phyloP scores from a whole-genome alignment of 2,888 invertebrate genomes.

The Tanytarsus gracilentus region DNA sequence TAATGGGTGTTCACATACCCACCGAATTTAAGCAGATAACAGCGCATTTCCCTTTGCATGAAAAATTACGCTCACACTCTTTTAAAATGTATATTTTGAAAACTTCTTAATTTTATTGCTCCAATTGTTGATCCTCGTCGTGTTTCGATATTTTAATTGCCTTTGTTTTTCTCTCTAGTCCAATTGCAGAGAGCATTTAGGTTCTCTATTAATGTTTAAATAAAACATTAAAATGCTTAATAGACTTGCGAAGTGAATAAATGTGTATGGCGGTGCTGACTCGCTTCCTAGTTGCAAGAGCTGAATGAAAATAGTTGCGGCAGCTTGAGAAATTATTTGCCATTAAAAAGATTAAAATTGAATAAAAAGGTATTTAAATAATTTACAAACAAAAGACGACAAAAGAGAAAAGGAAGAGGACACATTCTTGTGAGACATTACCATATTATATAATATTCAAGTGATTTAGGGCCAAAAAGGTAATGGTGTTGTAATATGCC shows the following conservation, averaged over 20 bases:
- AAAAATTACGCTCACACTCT: background rate
- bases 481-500: background rate
- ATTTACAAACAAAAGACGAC: constrained; percentile 24
- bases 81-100: constrained; percentile 17
- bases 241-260: constrained; percentile 27
- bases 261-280: background rate
- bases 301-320: constrained; percentile 19
- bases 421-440: background rate
- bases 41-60: no score
- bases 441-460: no score
- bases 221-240: constrained; percentile 26
- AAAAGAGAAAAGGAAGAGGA: background rate
- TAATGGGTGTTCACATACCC: no score
- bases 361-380: constrained; percentile 29
- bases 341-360: constrained; percentile 29
- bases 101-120: constrained; percentile 26
- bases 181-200: constrained; percentile 13
- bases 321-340: constrained; percentile 28
- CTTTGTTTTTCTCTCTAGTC: constrained; percentile 5
- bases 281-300: background rate
- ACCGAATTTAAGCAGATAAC: no score
- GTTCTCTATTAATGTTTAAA: constrained; percentile 20
- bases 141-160: constrained; percentile 29
- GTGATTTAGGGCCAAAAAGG: background rate
- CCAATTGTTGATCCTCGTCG: constrained; percentile 27